Conservation (phyloP, 2,113 vertebrate genomes). For the Vanacampus margaritifer region DNA sequence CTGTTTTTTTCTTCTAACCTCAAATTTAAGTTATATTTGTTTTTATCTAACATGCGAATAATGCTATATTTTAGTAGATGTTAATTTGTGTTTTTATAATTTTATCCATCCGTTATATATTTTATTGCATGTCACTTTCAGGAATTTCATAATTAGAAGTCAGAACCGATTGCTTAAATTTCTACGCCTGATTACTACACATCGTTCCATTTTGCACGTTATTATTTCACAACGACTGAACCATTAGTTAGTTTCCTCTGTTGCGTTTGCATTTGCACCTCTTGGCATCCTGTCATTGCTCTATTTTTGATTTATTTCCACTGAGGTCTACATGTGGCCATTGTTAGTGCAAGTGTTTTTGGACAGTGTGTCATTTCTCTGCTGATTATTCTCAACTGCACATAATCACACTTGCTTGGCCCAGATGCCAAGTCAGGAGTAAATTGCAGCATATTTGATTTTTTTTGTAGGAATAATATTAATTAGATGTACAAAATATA, state of each 20-base stretch:
- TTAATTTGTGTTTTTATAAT: not conserved
- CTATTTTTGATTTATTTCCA: not conserved
- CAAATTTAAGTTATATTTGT: not conserved
- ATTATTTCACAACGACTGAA: not conserved
- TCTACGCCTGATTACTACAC: not conserved
- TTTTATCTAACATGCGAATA: not conserved
- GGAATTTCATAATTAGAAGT: not conserved
- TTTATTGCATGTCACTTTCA: not conserved
- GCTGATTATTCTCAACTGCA: not conserved
- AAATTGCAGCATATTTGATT: constrained; percentile 38
- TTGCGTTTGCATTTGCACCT: not conserved
- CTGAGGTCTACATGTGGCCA: not conserved
- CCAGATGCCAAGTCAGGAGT: constrained; percentile 59
- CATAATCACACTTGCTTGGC: constrained; percentile 35
- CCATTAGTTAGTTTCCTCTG: not conserved
- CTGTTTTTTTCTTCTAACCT: not conserved
- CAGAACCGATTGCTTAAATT: not conserved
- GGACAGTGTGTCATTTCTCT: constrained; percentile 33
- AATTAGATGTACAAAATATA: not conserved
- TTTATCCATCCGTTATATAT: not conserved
- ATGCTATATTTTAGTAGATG: not conserved
- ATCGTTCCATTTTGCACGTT: not conserved
- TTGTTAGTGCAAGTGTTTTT: constrained; percentile 9
- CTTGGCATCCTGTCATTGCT: not conserved
- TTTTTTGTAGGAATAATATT: too few species aligned